Evolutionary conservation across 1,140 invertebrate genomes (phyloP).

Genomic region (Argopecten irradians): DNA sequence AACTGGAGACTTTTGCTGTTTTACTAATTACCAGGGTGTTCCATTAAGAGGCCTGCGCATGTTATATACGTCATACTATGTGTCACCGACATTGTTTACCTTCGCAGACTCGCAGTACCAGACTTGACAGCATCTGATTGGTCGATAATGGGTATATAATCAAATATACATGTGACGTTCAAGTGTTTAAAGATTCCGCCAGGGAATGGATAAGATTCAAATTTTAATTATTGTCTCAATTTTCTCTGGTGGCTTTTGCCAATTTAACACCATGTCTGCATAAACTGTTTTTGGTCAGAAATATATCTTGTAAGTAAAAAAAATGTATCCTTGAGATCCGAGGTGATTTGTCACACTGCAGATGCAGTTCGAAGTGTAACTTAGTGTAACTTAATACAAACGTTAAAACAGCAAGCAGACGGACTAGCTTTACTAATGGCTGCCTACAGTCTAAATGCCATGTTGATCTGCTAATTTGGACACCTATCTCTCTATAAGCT

Average conservation of each 20-base stretch:
- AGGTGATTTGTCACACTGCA: background rate
- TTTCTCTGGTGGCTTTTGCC: background rate
- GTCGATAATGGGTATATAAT: background rate
- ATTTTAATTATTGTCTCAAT: conserved; percentile 13
- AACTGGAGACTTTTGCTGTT: background rate
- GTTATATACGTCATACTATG: background rate
- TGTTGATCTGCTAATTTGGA: conserved; percentile 8
- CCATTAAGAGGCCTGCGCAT: background rate
- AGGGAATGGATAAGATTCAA: conserved; percentile 10
- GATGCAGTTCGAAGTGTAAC: background rate
- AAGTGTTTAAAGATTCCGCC: background rate
- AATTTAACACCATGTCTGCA: background rate
- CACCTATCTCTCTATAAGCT: background rate
- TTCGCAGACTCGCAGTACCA: background rate
- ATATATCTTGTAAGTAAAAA: background rate
- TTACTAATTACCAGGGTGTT: background rate
- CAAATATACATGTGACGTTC: background rate
- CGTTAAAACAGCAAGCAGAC: background rate
- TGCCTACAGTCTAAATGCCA: background rate
- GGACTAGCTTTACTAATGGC: background rate
- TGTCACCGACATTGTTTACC: background rate
- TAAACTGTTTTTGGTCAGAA: conserved; percentile 1
- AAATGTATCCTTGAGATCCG: background rate
- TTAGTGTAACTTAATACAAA: no score
- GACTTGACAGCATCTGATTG: background rate